phyloP scores from a whole-genome alignment of 2,113 vertebrate genomes.

The Eublepharis macularius region DNA sequence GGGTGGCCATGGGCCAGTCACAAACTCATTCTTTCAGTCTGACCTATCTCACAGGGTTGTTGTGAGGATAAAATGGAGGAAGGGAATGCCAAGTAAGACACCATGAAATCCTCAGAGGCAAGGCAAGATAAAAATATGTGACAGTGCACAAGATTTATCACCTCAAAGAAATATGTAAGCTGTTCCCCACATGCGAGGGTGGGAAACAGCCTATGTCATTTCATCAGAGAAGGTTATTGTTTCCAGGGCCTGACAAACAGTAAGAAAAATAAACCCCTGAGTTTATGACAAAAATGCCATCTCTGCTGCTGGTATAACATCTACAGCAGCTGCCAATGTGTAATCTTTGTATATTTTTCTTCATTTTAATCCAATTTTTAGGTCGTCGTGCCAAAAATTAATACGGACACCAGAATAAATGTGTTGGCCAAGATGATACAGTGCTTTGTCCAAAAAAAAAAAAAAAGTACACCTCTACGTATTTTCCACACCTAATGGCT shows the following conservation, averaged over 20 bases:
- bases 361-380: background rate
- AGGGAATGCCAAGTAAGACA: too few relatives aligned
- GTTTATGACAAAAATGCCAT: background rate
- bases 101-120: too few relatives aligned
- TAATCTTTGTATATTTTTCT: constrained; percentile 33
- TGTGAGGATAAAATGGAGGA: too few relatives aligned
- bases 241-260: background rate
- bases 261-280: background rate
- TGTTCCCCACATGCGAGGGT: too few relatives aligned
- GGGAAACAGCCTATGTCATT: too few relatives aligned
- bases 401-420: constrained; percentile 1
- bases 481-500: background rate
- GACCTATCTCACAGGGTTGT: too few relatives aligned
- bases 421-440: background rate
- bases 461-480: background rate
- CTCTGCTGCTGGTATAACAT: background rate
- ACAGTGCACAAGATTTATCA: too few relatives aligned
- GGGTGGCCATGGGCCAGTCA: too few relatives aligned
- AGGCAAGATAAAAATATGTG: too few relatives aligned
- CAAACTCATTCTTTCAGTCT: too few relatives aligned
- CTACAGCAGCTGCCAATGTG: background rate
- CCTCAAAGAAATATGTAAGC: too few relatives aligned
- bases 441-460: background rate
- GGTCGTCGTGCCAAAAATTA: constrained; percentile 21
- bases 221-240: background rate